Evolutionary conservation across 2,888 invertebrate genomes (phyloP).

Genomic region (Clanis bilineata): DNA sequence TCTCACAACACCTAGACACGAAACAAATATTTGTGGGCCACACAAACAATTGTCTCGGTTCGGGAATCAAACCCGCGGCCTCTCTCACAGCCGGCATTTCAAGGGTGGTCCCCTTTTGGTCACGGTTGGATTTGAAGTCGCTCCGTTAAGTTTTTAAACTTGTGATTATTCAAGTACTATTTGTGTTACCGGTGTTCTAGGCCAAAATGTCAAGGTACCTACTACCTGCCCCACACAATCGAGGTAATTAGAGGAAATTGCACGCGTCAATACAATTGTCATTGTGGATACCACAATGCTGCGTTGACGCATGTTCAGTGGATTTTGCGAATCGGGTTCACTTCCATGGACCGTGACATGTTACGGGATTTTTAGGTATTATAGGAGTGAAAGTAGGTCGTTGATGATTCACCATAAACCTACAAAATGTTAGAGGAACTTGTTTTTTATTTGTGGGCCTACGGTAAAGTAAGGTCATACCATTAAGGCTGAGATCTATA

Average conservation of each 20-base stretch:
- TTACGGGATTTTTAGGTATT: background rate
- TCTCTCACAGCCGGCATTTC: too few relatives aligned
- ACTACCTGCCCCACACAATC: conserved; percentile 29
- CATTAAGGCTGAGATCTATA: too few relatives aligned
- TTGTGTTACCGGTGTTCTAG: conserved; percentile 10
- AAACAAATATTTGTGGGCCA: too few relatives aligned
- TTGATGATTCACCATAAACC: background rate
- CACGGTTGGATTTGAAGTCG: too few relatives aligned
- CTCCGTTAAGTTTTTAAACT: too few relatives aligned
- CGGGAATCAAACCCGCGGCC: too few relatives aligned
- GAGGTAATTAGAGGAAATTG: conserved; percentile 41
- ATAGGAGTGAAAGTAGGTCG: background rate
- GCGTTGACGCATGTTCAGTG: background rate
- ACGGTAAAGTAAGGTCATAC: too few relatives aligned
- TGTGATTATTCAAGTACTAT: background rate
- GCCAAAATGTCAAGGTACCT: conserved; percentile 33
- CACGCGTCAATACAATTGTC: conserved; percentile 34
- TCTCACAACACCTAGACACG: too few relatives aligned
- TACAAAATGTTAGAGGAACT: too few relatives aligned
- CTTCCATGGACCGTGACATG: background rate
- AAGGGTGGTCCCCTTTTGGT: too few relatives aligned
- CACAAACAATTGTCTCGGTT: too few relatives aligned
- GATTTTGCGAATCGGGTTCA: conserved; percentile 3
- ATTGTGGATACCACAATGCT: conserved; percentile 10
- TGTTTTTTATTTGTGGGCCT: too few relatives aligned